These are phyloP conservation scores for Fulica atra DNA, from an alignment of 2,113 vertebrate genomes.

Conservation along the genomic window DNA sequence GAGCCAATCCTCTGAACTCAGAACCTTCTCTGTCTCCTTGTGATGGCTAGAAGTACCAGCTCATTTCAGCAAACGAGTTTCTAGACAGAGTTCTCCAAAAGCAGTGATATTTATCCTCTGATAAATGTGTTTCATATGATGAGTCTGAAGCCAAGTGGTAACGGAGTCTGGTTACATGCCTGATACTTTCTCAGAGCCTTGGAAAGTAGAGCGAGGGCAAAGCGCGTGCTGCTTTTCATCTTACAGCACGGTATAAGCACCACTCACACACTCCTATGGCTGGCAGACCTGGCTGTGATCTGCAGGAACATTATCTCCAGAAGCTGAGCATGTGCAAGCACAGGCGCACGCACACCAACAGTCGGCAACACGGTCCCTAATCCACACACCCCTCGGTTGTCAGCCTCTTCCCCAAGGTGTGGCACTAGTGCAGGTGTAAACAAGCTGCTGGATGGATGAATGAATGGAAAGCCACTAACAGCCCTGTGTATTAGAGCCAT, in stretches of 20 bases:
- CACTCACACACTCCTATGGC: rapidly evolving
- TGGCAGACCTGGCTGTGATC: not conserved
- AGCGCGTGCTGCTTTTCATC: not conserved
- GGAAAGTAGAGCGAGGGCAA: not conserved
- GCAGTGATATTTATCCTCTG: not conserved
- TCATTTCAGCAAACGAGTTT: not conserved
- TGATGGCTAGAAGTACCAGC: not conserved
- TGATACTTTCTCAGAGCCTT: not conserved
- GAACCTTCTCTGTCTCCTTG: not conserved
- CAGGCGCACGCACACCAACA: rapidly evolving
- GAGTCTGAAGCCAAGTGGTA: not conserved
- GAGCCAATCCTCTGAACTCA: rapidly evolving
- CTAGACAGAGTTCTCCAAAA: not conserved
- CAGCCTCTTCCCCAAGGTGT: not conserved
- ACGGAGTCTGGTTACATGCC: not conserved
- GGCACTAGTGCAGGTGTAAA: not conserved
- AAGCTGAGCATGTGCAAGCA: not conserved
- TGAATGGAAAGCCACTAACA: not conserved
- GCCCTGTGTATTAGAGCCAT: not conserved
- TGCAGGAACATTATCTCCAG: not conserved
- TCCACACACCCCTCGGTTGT: not conserved
- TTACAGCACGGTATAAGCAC: not conserved
- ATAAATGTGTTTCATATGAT: not conserved
- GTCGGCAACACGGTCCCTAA: not conserved
- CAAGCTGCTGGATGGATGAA: not conserved